These are phyloP conservation scores for Xylocopa sonorina DNA, from an alignment of 1,140 invertebrate genomes.

Conservation along the genomic window DNA sequence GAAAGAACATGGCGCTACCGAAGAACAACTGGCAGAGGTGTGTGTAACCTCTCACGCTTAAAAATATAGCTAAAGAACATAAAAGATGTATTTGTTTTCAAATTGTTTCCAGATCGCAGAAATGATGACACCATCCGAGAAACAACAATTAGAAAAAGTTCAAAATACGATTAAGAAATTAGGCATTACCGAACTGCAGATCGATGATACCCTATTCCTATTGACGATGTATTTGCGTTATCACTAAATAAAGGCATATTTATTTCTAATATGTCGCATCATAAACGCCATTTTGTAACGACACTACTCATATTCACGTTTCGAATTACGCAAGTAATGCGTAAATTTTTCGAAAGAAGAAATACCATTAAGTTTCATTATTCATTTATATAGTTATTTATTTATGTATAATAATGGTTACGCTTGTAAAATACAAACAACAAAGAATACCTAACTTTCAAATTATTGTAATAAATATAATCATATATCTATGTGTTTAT, in stretches of 20 bases:
- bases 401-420: conserved; percentile 81
- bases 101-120: conserved; percentile 85
- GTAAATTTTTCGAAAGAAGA: conserved; percentile 7
- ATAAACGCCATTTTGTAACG: background rate
- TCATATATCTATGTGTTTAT: conserved; percentile 81
- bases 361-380: conserved; percentile 53
- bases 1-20: conserved; percentile 87
- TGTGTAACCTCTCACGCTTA: conserved; percentile 56
- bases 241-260: conserved; percentile 61
- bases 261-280: background rate
- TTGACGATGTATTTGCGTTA: conserved; percentile 84
- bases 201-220: conserved; percentile 89
- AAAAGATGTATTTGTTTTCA: background rate
- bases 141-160: conserved; percentile 86
- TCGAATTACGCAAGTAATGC: background rate
- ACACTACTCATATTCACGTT: background rate
- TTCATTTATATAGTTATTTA: conserved; percentile 78
- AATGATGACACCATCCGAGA: conserved; percentile 90
- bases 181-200: conserved; percentile 85
- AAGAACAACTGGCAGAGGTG: conserved; percentile 90
- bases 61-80: conserved; percentile 20
- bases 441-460: conserved; percentile 81
- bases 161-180: conserved; percentile 86
- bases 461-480: conserved; percentile 82
- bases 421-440: conserved; percentile 82